Evolutionary conservation across 2,113 vertebrate species (phyloP).

Genomic region (Charadrius vociferus): DNA sequence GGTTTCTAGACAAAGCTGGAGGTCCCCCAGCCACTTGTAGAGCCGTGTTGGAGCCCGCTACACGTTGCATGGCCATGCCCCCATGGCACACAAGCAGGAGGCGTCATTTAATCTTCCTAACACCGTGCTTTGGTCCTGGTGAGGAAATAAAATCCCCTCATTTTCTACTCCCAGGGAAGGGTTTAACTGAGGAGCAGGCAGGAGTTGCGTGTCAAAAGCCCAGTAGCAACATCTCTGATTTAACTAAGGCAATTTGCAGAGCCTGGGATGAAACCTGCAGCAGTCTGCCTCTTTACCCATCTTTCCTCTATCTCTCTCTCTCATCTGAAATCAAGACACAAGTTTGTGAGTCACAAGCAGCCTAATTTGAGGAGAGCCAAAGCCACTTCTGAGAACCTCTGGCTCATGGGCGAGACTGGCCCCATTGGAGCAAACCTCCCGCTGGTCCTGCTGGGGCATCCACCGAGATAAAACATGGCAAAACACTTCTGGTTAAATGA

Average conservation of each 20-base stretch:
- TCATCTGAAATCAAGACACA: neutral
- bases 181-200: neutral
- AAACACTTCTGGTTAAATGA: neutral
- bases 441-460: fast-evolving
- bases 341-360: conserved; percentile 24
- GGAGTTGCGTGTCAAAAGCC: neutral
- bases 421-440: fast-evolving
- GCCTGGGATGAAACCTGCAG: neutral
- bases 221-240: neutral
- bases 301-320: neutral
- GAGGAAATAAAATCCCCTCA: neutral
- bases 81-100: neutral
- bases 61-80: fast-evolving
- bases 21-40: neutral
- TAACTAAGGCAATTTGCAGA: neutral
- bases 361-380: neutral
- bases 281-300: neutral
- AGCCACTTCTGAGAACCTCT: neutral
- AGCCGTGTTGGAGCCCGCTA: neutral
- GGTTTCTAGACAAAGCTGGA: neutral
- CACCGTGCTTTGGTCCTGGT: neutral
- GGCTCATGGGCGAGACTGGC: neutral
- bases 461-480: neutral
- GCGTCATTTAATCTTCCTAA: neutral
- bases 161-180: neutral